Base-by-base conservation (phyloP, 1,140 invertebrate genomes). In the Antheraea mylitta region DNA sequence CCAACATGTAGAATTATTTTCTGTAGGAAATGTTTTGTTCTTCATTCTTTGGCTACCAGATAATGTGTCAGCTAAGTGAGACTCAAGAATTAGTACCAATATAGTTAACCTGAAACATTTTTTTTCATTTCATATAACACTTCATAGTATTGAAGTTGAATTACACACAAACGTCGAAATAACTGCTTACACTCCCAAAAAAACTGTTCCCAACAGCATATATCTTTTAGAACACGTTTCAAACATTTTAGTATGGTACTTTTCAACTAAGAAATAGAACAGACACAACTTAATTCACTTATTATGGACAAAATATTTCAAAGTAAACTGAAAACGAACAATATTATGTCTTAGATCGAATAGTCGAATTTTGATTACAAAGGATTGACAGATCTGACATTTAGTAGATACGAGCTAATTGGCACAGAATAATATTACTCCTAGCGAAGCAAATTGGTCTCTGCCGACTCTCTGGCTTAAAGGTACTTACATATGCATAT, bases 1-100 rank as follows among this genome's bases (percentile, higher is more conserved):
- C 92, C 94, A 94, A 86, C 96, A 97, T 30, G 94, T 95, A 3
- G 95, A 95, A 83, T 96, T 96, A 68, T 96, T 95, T 82, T 96
- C 96, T 16, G 95, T 94, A 38, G 96, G 88, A 78, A 94, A 94
- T 58, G 93, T 93, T 81, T 93, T 94, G 69, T 89, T 93, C 80
- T 82, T 92, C 78, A 92, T 87, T 72, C 90, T 92, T 61, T 83
- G 93, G 66, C 83, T 93, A 6, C 90, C 78, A 48, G 86, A 93
- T 58, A 92, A 80, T 65, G 87, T 90, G 66, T 92, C 90, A 10
- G 95, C 95, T 92, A 95, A 95, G 65, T 96, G 94, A 36, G 96
- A 97, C 88, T 97, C 96, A 59, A 97, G 92, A 78, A 97, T 95
- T 30, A 97, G 89, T 62, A 97, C 95, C 36, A 97, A 83, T 74